Percentiles rank a stretch among this genome's conserved stretches.
Conservation (phyloP, 2,113 vertebrate species). For the Protobothrops flavoviridis region DNA sequence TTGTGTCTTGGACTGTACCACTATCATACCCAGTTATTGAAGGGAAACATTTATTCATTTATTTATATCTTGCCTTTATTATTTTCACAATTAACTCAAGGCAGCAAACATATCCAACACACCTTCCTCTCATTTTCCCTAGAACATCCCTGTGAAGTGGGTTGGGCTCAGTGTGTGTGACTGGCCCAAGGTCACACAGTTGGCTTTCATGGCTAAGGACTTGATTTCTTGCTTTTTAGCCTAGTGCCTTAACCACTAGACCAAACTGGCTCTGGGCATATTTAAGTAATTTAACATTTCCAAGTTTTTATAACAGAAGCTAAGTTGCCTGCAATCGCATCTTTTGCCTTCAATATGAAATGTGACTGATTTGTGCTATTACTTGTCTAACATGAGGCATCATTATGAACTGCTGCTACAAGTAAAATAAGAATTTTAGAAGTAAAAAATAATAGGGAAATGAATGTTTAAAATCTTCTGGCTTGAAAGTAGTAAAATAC, state of each 20-base stretch:
- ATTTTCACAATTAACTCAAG: neutral
- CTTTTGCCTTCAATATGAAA: neutral
- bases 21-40: neutral
- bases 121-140: neutral
- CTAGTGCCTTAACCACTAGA: neutral
- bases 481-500: neutral
- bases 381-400: neutral
- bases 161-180: neutral
- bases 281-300: neutral
- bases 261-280: neutral
- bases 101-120: neutral
- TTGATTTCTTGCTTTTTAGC: neutral
- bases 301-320: neutral
- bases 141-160: neutral
- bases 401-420: neutral
- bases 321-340: neutral
- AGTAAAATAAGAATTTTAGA: neutral
- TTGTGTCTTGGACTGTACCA: neutral
- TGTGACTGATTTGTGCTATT: neutral
- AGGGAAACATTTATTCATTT: neutral
- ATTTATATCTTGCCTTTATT: neutral
- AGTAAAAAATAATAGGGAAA: neutral
- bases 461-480: accelerated
- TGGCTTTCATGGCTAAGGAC: neutral
- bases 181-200: neutral